Evolutionary conservation across 2,113 vertebrate species (phyloP).

Genomic region (Ia io): DNA sequence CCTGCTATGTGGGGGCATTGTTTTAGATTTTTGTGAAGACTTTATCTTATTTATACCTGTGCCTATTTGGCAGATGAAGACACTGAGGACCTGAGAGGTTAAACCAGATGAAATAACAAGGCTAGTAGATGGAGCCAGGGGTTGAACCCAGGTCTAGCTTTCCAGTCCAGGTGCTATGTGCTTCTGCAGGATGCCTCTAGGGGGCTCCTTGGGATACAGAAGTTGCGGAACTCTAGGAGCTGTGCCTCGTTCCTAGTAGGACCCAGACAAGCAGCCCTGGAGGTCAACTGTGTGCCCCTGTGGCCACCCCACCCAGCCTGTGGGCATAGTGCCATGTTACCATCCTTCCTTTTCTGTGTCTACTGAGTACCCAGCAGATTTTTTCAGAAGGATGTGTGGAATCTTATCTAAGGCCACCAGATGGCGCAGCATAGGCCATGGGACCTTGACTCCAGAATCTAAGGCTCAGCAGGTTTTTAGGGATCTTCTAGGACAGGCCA

Average conservation of each 20-base stretch:
- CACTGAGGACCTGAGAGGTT: neutral
- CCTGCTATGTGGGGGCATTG: neutral
- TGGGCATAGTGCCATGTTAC: neutral
- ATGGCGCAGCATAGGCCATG: constrained; percentile 1
- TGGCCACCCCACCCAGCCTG: neutral
- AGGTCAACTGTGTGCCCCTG: neutral
- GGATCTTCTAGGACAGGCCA: neutral
- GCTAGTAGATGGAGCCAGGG: neutral
- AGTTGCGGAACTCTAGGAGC: neutral
- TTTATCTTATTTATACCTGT: neutral
- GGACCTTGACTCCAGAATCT: neutral
- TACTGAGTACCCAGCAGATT: fast-evolving
- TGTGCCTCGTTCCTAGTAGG: neutral
- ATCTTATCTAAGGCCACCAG: constrained; percentile 38
- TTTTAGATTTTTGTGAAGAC: neutral
- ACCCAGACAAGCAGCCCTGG: neutral
- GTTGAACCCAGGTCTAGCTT: neutral
- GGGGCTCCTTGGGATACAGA: neutral
- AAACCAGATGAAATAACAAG: neutral
- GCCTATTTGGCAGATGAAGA: neutral
- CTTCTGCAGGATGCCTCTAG: neutral
- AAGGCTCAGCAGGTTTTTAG: neutral
- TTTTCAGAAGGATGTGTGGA: neutral
- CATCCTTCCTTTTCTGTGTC: neutral
- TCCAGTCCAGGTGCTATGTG: neutral